Conservation (phyloP, 1,140 invertebrate species). For the Drosophila ercepeae region DNA sequence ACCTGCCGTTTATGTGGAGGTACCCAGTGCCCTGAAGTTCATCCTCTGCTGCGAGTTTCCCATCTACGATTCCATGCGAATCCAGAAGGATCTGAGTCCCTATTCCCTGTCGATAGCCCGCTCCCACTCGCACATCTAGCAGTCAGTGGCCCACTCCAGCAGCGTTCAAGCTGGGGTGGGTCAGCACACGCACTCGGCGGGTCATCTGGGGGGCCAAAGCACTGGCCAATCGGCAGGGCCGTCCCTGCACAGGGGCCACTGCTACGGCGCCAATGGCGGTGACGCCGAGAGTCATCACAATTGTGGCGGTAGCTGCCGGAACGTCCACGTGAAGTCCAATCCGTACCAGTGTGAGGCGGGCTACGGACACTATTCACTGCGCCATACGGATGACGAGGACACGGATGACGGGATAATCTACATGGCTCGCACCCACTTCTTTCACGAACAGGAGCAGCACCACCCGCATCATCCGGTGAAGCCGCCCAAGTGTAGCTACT, state of each 20-base stretch:
- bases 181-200: slow-evolving; percentile 42
- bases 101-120: slow-evolving; percentile 90
- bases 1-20: slow-evolving; percentile 91
- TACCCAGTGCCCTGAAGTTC: slow-evolving; percentile 92
- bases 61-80: slow-evolving; percentile 90
- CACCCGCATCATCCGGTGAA: slow-evolving; percentile 2
- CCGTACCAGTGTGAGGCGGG: slow-evolving; percentile 78
- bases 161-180: slow-evolving; percentile 67
- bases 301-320: slow-evolving; percentile 77
- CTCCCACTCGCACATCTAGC: slow-evolving; percentile 90
- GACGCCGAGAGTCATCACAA: slow-evolving; percentile 77
- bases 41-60: slow-evolving; percentile 94
- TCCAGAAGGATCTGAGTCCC: slow-evolving; percentile 88
- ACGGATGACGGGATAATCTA: slow-evolving; percentile 78
- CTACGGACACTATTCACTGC: slow-evolving; percentile 71
- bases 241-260: slow-evolving; percentile 71
- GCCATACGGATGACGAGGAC: slow-evolving; percentile 65
- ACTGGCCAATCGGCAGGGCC: slow-evolving; percentile 32
- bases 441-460: slow-evolving; percentile 22
- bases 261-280: slow-evolving; percentile 77
- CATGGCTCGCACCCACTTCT: slow-evolving; percentile 69
- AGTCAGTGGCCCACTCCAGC: slow-evolving; percentile 81
- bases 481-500: slow-evolving; percentile 54
- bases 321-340: slow-evolving; percentile 78
- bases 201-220: slow-evolving; percentile 47